These are phyloP conservation scores for Theodoxus fluviatilis DNA, from an alignment of 2,888 invertebrate species.

Conservation along the genomic window DNA sequence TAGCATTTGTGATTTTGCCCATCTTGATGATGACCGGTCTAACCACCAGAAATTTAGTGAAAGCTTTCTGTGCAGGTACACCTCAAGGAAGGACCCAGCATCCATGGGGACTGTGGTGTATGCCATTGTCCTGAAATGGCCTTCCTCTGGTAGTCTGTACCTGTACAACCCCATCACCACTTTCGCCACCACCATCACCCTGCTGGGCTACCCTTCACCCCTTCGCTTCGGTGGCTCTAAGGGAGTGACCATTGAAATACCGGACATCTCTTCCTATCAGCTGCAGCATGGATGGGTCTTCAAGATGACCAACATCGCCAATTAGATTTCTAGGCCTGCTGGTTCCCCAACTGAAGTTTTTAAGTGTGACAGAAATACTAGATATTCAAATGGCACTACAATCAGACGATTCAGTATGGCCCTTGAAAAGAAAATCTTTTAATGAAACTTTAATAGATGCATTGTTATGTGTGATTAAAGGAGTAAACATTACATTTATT, in stretches of 20 bases:
- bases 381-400: too few relatives aligned
- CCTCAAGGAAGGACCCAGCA: slow-evolving; percentile 40
- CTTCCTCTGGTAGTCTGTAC: slow-evolving; percentile 69
- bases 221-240: slow-evolving; percentile 28
- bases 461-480: too few relatives aligned
- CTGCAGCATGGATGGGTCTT: slow-evolving; percentile 52
- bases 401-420: too few relatives aligned
- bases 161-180: slow-evolving; percentile 66
- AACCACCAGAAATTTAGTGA: background rate
- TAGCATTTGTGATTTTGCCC: too few relatives aligned
- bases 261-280: slow-evolving; percentile 39
- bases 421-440: too few relatives aligned
- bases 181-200: slow-evolving; percentile 59
- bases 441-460: too few relatives aligned
- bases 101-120: slow-evolving; percentile 70
- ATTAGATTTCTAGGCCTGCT: too few relatives aligned
- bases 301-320: too few relatives aligned
- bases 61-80: slow-evolving; percentile 45
- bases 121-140: slow-evolving; percentile 78
- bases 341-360: too few relatives aligned
- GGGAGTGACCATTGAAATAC: slow-evolving; percentile 48
- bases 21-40: background rate
- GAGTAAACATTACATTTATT: too few relatives aligned
- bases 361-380: too few relatives aligned
- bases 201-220: slow-evolving; percentile 68